Conservation (phyloP, 35 echinoderm and acorn worm species). For the Diadema setosum region DNA sequence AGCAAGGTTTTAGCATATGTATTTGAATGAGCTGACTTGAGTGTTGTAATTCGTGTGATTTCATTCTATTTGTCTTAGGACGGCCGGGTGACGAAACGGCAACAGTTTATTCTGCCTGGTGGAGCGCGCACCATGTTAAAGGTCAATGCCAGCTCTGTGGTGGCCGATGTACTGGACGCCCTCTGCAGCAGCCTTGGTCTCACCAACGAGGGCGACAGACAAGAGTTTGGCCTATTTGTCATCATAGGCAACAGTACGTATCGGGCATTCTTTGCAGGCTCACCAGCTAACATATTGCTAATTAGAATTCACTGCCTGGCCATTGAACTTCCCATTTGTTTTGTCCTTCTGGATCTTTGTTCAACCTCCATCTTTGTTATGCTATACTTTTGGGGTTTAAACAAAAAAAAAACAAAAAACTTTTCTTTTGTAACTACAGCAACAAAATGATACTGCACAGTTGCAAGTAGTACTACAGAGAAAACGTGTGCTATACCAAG, state of each 20-base stretch:
- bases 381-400: no score
- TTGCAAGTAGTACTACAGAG: no score
- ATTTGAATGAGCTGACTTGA: neutral
- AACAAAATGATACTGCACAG: no score
- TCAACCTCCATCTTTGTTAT: no score
- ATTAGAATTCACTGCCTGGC: no score
- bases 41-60: neutral
- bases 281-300: no score
- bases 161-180: slow-evolving; percentile 27
- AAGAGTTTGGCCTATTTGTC: slow-evolving; percentile 72
- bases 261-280: neutral
- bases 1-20: no score
- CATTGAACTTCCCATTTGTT: no score
- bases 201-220: neutral
- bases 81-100: slow-evolving; percentile 33
- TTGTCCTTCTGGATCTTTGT: no score
- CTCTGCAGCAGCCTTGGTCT: slow-evolving; percentile 51
- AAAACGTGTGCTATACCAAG: no score
- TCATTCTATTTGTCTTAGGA: neutral
- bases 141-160: slow-evolving; percentile 30
- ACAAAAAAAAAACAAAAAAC: no score
- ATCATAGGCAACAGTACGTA: slow-evolving; percentile 44
- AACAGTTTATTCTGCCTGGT: slow-evolving; percentile 44
- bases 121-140: slow-evolving; percentile 42
- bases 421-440: no score